Conservation (phyloP, 2,113 vertebrate species). For the Semicossyphus pulcher region DNA sequence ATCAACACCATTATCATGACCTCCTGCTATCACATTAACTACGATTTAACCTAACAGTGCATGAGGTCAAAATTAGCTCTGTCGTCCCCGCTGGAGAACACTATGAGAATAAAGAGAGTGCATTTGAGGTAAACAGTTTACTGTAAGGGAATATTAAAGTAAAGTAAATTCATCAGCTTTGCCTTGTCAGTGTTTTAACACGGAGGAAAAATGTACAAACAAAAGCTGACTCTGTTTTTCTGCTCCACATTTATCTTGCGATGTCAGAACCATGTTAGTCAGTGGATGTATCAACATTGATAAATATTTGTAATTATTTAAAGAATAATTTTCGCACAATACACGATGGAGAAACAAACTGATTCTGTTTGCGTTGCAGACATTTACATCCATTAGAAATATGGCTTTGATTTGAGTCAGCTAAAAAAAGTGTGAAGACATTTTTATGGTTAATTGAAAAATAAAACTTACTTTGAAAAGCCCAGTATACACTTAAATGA, state of each 20-base stretch:
- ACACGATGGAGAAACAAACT: too few relatives aligned
- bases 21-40: slow-evolving; percentile 45
- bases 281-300: too few relatives aligned
- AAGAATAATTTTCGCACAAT: too few relatives aligned
- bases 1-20: slow-evolving; percentile 35
- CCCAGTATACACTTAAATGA: too few relatives aligned
- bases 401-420: too few relatives aligned
- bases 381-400: too few relatives aligned
- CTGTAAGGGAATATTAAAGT: neutral
- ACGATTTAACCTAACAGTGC: slow-evolving; percentile 20
- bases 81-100: neutral
- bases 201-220: neutral
- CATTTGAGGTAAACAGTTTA: neutral
- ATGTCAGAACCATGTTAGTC: neutral
- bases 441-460: too few relatives aligned
- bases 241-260: slow-evolving; percentile 18
- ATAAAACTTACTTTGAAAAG: too few relatives aligned
- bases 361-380: too few relatives aligned
- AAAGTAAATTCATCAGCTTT: slow-evolving; percentile 3
- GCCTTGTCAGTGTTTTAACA: slow-evolving; percentile 27
- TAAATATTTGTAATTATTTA: too few relatives aligned
- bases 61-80: slow-evolving; percentile 15
- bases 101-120: neutral
- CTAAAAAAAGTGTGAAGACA: too few relatives aligned
- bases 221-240: slow-evolving; percentile 36